Base-by-base conservation (phyloP, 2,797 vertebrate species). In the Pelochelys cantorii region DNA sequence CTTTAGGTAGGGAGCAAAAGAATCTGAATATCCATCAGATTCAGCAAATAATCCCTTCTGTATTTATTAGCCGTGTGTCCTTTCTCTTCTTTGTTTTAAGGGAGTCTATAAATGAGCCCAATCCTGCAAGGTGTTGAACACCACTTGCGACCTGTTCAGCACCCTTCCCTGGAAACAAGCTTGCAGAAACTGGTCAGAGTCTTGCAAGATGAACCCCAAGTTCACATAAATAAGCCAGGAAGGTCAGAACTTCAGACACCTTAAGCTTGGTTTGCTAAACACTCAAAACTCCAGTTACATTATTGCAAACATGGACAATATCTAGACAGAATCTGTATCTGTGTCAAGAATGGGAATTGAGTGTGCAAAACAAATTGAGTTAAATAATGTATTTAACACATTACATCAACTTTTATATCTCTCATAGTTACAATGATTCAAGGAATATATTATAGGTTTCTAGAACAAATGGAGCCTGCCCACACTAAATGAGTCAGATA, bases 401-500 rank as follows among this genome's bases (percentile, higher is more conserved):
- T 95, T 90, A 86, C 89, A 93, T 93, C 94, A 94, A 81, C 92
- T 91, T 95, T 87, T 55, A 4, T 87, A 87, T 89, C 92, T 94
- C 87, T 94, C 89, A 89, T 87, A 96, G 84, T 96, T 96, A 95
- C 89, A 96, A 85, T 93, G 93, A 96, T 97, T 97, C 96, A 97
- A 96, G 87, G 93, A 96, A 94, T 95, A 93, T 86, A 93, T 97
- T 97, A 96, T 59, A 62, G 89, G 27, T 81, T 96, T 94, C 95
- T 97, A 91, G 95, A 97, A 97, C 96, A 97, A 98, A 97, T 95
- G 92, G 93, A 94, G 96, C 90, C 97, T 97, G 87, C 92, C 94
- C 97, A 97, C 97, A 96, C 94, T 71, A 89, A 97, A 92, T 97
- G 96, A 98, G 92, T 98, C 96, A 97, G 96, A 97, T 95, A 91